These are phyloP conservation scores for Stegastes partitus DNA, from an alignment of 2,113 vertebrate species.

Conservation along the genomic window DNA sequence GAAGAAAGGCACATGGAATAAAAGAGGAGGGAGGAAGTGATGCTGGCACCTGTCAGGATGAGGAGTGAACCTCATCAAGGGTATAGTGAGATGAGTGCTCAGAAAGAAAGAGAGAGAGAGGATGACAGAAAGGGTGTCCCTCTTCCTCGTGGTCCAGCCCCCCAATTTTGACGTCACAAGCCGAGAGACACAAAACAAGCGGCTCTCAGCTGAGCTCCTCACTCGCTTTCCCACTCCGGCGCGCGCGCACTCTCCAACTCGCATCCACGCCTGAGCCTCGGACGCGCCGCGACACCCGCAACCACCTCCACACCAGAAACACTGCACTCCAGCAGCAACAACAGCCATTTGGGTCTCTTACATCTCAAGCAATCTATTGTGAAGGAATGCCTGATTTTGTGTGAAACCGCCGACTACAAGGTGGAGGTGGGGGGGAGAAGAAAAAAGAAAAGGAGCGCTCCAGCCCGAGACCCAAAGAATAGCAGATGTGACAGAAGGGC, in stretches of 20 bases:
- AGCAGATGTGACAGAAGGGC: constrained; percentile 77
- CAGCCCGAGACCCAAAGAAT: constrained; percentile 45
- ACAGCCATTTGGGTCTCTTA: constrained; percentile 1
- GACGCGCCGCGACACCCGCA: constrained; percentile 32
- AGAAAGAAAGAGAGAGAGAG: constrained; percentile 47
- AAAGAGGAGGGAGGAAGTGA: neutral
- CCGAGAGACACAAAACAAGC: constrained; percentile 87
- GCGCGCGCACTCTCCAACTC: constrained; percentile 52
- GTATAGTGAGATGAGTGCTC: constrained; percentile 10
- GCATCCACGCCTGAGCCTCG: constrained; percentile 40
- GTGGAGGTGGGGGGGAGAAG: neutral
- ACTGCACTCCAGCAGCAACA: constrained; percentile 28
- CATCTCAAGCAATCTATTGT: constrained; percentile 20
- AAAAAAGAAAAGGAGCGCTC: constrained; percentile 20
- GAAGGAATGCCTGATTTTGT: constrained; percentile 21
- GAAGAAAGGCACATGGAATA: constrained; percentile 22
- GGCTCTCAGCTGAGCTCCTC: constrained; percentile 77
- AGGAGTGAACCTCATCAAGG: constrained; percentile 27
- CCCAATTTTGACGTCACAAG: constrained; percentile 85
- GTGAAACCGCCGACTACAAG: constrained; percentile 21
- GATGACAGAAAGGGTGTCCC: constrained; percentile 52
- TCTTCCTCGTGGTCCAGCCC: constrained; percentile 73
- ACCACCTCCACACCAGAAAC: constrained; percentile 3
- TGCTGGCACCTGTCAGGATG: constrained; percentile 12
- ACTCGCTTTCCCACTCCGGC: constrained; percentile 64